phyloP scores from a whole-genome alignment of 2,113 vertebrate species.

The Chaetodon auriga region DNA sequence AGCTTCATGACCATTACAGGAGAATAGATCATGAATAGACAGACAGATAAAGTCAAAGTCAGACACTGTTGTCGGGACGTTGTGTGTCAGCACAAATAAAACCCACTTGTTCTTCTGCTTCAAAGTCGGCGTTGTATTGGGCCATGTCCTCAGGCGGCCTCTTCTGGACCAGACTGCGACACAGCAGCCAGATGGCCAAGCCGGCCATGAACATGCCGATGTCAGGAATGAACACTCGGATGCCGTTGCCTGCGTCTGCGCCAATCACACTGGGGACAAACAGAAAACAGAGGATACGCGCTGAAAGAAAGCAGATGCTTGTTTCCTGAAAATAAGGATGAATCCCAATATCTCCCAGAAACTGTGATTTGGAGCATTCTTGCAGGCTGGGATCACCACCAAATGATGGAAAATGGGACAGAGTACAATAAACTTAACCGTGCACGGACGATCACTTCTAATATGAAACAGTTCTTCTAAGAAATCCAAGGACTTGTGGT shows the following conservation, averaged over 20 bases:
- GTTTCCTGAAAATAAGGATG: neutral
- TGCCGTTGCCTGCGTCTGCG: conserved; percentile 94
- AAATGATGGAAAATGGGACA: conserved; percentile 33
- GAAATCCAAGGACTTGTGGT: conserved; percentile 7
- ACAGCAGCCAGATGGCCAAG: conserved; percentile 93
- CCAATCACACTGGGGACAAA: conserved; percentile 89
- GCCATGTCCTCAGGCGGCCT: conserved; percentile 89
- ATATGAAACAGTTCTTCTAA: conserved; percentile 28
- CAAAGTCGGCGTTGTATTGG: conserved; percentile 91
- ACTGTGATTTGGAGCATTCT: neutral
- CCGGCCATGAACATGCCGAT: conserved; percentile 95
- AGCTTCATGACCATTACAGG: too few species aligned
- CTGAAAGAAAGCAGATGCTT: conserved; percentile 20
- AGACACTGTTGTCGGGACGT: neutral
- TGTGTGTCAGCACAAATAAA: conserved; percentile 16
- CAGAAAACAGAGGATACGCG: conserved; percentile 14
- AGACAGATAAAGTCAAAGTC: neutral
- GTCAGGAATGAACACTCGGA: conserved; percentile 95
- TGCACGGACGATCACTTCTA: neutral
- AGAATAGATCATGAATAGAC: neutral
- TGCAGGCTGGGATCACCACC: neutral
- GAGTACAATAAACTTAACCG: neutral
- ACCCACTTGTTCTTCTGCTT: conserved; percentile 93
- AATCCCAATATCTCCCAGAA: neutral
- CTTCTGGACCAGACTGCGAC: conserved; percentile 92